These are phyloP conservation scores for Chloropsis cyanopogon DNA, from an alignment of 2,113 vertebrate species.

Conservation along the genomic window DNA sequence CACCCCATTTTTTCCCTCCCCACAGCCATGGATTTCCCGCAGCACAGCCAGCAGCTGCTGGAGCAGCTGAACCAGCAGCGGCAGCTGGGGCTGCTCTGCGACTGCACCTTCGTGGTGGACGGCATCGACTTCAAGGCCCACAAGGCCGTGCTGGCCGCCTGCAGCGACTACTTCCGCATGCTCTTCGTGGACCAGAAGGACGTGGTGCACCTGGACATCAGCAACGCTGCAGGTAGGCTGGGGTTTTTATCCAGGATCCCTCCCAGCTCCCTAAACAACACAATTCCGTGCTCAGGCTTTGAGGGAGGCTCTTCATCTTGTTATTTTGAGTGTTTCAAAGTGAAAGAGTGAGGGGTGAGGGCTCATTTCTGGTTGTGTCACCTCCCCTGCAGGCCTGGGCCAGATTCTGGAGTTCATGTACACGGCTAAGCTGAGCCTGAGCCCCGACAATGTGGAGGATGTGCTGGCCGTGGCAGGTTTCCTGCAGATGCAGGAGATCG, in stretches of 20 bases:
- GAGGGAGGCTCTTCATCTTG: neutral
- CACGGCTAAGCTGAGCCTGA: conserved; percentile 90
- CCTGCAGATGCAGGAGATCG: conserved; percentile 93
- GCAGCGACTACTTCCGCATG: conserved; percentile 93
- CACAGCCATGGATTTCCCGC: conserved; percentile 91
- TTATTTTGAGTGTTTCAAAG: fast-evolving
- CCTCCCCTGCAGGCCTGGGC: conserved; percentile 80
- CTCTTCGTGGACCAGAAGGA: conserved; percentile 97
- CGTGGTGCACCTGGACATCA: conserved; percentile 96
- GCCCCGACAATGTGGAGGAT: conserved; percentile 87
- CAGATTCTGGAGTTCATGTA: conserved; percentile 98
- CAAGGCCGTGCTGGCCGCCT: conserved; percentile 92
- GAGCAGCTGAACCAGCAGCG: conserved; percentile 94
- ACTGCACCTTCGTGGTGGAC: conserved; percentile 97
- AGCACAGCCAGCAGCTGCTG: conserved; percentile 92
- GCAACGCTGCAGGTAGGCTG: conserved; percentile 89
- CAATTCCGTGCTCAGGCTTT: fast-evolving
- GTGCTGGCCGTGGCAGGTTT: conserved; percentile 92
- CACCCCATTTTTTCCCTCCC: neutral
- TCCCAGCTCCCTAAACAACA: fast-evolving
- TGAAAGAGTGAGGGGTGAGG: neutral
- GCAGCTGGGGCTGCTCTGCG: conserved; percentile 90
- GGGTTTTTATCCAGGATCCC: fast-evolving
- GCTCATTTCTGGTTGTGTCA: neutral
- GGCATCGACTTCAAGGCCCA: conserved; percentile 97